A percentile compares a stretch with the other conserved stretches of the same genome.
Conservation (phyloP, 2,797 vertebrate genomes). For the Lacerta agilis region DNA sequence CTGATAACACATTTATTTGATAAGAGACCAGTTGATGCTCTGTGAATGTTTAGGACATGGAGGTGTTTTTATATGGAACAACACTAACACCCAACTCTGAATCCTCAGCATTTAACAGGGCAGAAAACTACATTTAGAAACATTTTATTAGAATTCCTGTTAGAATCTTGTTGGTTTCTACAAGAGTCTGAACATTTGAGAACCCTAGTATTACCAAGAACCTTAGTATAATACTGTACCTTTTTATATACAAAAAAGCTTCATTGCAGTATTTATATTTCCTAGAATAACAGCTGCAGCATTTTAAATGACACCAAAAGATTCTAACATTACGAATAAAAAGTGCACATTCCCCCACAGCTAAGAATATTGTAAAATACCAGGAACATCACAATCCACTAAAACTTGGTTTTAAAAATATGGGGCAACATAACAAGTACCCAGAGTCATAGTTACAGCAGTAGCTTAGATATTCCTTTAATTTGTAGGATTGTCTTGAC, state of each 20-base stretch:
- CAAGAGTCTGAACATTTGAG: neutral
- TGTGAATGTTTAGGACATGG: neutral
- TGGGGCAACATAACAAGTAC: conserved; percentile 37
- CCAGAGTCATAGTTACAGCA: conserved; percentile 38
- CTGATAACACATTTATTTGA: neutral
- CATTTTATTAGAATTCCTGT: neutral
- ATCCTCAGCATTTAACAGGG: neutral
- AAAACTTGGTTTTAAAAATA: conserved; percentile 1
- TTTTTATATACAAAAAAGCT: too few relatives aligned
- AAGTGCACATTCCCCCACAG: conserved; percentile 13
- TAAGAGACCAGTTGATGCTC: neutral
- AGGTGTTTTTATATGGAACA: neutral
- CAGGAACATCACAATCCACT: conserved; percentile 32
- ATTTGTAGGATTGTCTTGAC: conserved; percentile 58
- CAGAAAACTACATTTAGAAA: neutral
- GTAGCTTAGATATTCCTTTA: conserved; percentile 55
- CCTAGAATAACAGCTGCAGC: neutral
- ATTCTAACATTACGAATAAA: conserved; percentile 14
- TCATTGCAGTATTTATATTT: neutral
- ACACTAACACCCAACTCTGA: neutral
- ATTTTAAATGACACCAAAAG: neutral
- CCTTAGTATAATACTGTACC: too few relatives aligned
- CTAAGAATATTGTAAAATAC: conserved; percentile 15
- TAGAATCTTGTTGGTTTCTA: neutral
- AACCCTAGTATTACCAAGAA: neutral